These are phyloP conservation scores for Acanthosepion lycidas DNA, from an alignment of 2,888 invertebrate genomes.

Conservation along the genomic window DNA sequence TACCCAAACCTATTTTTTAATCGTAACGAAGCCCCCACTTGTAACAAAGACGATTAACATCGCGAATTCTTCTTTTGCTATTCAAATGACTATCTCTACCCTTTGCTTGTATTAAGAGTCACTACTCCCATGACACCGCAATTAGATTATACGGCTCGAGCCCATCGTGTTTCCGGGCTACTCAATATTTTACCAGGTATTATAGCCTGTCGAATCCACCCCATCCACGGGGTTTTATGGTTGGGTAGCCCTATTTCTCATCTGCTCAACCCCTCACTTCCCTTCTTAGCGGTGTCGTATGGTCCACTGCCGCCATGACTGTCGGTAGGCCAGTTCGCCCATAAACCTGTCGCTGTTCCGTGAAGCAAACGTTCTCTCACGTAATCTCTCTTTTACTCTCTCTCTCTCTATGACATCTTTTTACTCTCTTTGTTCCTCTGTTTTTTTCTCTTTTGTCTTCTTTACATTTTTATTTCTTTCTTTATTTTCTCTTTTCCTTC, in stretches of 20 bases:
- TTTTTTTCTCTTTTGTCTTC: too few relatives aligned
- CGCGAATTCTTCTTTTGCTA: not conserved
- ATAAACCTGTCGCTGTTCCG: not conserved
- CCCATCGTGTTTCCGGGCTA: slow-evolving; percentile 33
- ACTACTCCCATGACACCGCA: not conserved
- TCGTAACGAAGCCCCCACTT: not conserved
- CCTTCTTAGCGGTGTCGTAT: not conserved
- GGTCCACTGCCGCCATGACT: not conserved
- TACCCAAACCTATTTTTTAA: not conserved
- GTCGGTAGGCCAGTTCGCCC: not conserved
- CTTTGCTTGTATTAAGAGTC: not conserved
- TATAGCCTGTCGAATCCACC: not conserved
- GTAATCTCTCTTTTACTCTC: not conserved
- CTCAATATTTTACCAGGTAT: slow-evolving; percentile 9
- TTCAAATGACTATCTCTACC: not conserved
- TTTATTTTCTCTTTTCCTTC: not conserved
- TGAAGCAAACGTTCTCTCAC: not conserved
- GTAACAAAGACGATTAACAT: not conserved
- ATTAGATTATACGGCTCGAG: not conserved
- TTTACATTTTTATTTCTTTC: not conserved
- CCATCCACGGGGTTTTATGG: not conserved
- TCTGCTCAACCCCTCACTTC: not conserved
- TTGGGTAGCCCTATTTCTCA: not conserved
- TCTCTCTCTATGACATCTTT: not conserved
- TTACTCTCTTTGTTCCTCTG: not conserved